These are phyloP conservation scores for Mythimna lalbum DNA, from an alignment of 2,888 invertebrate genomes.

Conservation along the genomic window DNA sequence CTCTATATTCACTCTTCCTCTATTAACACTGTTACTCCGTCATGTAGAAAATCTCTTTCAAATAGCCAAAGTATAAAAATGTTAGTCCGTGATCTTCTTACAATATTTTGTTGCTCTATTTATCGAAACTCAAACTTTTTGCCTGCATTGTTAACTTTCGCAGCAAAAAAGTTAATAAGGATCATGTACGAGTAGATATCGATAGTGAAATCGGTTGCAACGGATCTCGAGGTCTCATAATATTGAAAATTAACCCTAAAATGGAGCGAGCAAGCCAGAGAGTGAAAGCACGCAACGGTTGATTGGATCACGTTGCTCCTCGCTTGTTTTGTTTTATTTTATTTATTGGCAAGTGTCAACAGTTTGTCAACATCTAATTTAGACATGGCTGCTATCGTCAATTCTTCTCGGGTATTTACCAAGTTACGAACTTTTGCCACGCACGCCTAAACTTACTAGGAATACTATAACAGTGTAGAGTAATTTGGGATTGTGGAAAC, in stretches of 20 bases:
- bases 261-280: constrained; percentile 72
- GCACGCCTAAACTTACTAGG: constrained; percentile 2
- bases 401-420: constrained; percentile 64
- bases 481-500: constrained; percentile 7
- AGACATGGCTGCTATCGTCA: constrained; percentile 71
- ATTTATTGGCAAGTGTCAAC: constrained; percentile 77
- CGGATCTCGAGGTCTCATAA: constrained; percentile 56
- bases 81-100: constrained; percentile 13
- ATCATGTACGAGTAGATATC: constrained; percentile 37
- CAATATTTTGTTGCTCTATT: constrained; percentile 23
- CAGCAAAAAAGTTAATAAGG: constrained; percentile 38
- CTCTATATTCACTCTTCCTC: constrained; percentile 37
- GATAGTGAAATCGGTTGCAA: constrained; percentile 65
- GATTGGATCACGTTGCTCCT: constrained; percentile 78
- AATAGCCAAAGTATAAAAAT: constrained; percentile 19
- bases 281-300: constrained; percentile 86
- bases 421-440: constrained; percentile 27
- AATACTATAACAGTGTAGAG: constrained; percentile 1
- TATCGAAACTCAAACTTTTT: constrained; percentile 24
- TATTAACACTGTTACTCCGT: constrained; percentile 22
- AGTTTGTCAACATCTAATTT: constrained; percentile 77
- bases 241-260: constrained; percentile 71
- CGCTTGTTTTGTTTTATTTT: constrained; percentile 79
- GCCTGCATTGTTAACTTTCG: constrained; percentile 15
- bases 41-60: constrained; percentile 40